Evolutionary conservation across 2,888 invertebrate genomes (phyloP), one percentile per base, ranked within the genome.

Genomic region (Dione juno): DNA sequence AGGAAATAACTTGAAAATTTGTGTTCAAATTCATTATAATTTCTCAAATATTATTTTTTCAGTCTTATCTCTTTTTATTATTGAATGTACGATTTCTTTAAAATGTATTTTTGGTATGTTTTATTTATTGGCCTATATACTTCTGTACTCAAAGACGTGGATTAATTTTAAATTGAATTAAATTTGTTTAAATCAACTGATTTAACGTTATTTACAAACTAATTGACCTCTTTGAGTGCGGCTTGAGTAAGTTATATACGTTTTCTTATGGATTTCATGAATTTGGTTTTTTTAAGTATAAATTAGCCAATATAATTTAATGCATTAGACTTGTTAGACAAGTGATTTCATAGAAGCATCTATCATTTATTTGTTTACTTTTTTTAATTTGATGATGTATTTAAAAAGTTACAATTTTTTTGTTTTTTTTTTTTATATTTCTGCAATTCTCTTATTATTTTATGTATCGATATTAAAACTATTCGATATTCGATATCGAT

Each of bases 221-320:
- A 54, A 54, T 9, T 54, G 28, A 54, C 14, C 1, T 54, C 53
- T 54, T 35, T 53, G 28, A 53, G 28, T 53, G 28, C 21, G 53
- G 21, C 2, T 13, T 28, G 14, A 28, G 8, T 14, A 53, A 14
- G 8, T 13, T 53, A 14, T 53, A 21, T 14, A 11, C 16, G 3
- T 10, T 16, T 48, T n/a, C 9, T 16, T 48, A 9, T 11, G 8
- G 9, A 53, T 53, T 53, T 53, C 14, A 53, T 28, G 14, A 28
- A 53, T 53, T 13, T 54, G n/a, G 35, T n/a, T n/a, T n/a, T n/a
- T n/a, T n/a, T n/a, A n/a, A n/a, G n/a, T n/a, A n/a, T n/a, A n/a
- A n/a, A n/a, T n/a, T n/a, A n/a, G 35, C 9, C 35, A 35, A 35
- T 35, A 54, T 54, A 14, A 28, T n/a, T 19, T 52, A n/a, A 10